Conservation (phyloP, 2,888 invertebrate species). For the Cantharis nigra region DNA sequence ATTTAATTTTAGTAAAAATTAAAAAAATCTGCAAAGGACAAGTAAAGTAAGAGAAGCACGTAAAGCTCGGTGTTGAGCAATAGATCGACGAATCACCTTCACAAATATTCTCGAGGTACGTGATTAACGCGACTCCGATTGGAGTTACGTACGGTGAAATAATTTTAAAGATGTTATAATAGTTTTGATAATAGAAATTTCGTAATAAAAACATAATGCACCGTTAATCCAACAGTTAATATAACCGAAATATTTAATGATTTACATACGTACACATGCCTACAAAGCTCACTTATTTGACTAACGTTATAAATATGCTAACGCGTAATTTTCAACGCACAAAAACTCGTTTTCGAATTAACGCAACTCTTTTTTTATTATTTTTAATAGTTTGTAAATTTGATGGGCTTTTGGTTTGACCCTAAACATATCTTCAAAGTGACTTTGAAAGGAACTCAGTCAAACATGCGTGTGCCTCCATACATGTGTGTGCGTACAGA, state of each 20-base stretch:
- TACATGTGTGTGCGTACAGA: neutral
- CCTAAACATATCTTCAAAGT: neutral
- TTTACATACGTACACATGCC: neutral
- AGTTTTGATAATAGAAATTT: neutral
- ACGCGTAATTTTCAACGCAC: slow-evolving; percentile 1
- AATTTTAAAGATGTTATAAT: neutral
- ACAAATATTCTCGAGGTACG: neutral
- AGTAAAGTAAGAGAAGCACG: neutral
- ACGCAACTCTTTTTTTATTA: neutral
- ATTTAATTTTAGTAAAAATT: neutral
- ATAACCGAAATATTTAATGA: slow-evolving; percentile 1
- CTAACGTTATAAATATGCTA: slow-evolving; percentile 1
- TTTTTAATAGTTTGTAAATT: neutral
- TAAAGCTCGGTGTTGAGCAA: neutral
- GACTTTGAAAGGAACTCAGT: neutral
- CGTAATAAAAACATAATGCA: slow-evolving; percentile 3
- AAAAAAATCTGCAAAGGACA: neutral
- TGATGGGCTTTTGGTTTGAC: slow-evolving; percentile 2
- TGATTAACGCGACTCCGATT: neutral
- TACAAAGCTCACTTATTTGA: neutral
- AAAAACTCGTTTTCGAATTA: neutral
- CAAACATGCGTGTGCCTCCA: neutral
- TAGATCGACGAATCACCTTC: neutral
- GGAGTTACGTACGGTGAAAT: neutral
- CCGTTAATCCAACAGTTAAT: slow-evolving; percentile 2